phyloP scores from a whole-genome alignment of 2,888 invertebrate species.

The Galerucella nymphaeae region DNA sequence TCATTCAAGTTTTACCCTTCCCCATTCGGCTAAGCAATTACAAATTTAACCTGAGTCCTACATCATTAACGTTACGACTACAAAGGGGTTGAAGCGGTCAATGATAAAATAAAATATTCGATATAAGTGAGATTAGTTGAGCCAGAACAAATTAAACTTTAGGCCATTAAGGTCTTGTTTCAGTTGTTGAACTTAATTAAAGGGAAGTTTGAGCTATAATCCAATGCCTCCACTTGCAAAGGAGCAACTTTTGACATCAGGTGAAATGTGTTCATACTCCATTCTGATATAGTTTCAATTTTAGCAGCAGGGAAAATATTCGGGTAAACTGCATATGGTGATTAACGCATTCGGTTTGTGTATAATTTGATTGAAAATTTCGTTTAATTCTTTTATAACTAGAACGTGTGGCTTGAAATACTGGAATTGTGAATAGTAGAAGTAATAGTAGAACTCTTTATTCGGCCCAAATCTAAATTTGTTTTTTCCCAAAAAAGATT shows the following conservation, averaged over 20 bases:
- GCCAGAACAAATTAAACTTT: conserved; percentile 40
- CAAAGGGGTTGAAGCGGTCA: conserved; percentile 26
- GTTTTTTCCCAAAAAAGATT: no score
- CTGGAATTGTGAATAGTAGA: no score
- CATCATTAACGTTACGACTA: conserved; percentile 23
- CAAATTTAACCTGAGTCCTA: conserved; percentile 22
- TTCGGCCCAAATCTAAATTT: no score
- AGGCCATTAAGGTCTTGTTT: conserved; percentile 42
- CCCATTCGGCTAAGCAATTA: conserved; percentile 24
- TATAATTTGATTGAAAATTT: no score
- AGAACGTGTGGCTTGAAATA: no score
- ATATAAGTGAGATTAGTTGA: conserved; percentile 38
- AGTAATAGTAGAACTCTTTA: no score
- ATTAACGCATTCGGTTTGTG: background rate
- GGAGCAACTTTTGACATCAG: conserved; percentile 32
- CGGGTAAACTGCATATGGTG: background rate
- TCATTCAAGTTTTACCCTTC: background rate
- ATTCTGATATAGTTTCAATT: background rate
- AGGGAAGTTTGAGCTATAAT: conserved; percentile 39
- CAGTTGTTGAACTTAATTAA: conserved; percentile 41
- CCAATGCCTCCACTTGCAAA: conserved; percentile 33
- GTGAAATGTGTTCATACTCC: conserved; percentile 16
- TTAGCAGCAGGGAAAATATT: background rate
- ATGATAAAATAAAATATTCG: conserved; percentile 37
- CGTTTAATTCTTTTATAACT: no score